Base-by-base conservation (phyloP, 2,113 vertebrate genomes). In the Lutjanus erythropterus region DNA sequence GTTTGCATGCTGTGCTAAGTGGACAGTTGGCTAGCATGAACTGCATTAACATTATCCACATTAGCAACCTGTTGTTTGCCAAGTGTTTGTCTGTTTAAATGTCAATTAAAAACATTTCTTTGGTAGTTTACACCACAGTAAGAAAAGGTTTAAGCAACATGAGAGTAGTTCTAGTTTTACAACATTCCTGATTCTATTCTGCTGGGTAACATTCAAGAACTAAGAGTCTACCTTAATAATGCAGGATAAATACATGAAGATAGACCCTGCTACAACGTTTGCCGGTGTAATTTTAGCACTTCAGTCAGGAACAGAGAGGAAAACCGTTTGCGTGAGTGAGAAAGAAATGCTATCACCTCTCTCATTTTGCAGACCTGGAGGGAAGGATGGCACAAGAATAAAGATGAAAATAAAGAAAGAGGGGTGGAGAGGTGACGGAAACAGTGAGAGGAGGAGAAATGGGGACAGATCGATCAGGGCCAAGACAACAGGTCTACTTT, bases 401-500 rank as follows among this genome's bases (percentile, higher is more conserved):
- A n/a, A 64, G 37, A 29, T 35, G 56, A 35, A 46, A 61, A 27
- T 37, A 47, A 41, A 46, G 42, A 68, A 33, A 21, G 74, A 73
- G 12, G 41, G 33, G 35, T 9, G 42, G 53, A 64, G 60, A 61
- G 66, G 44, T 73, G 65, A 72, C 44, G 52, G 37, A 66, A 86
- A 27, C 0, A 62, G 76, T 52, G 33, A 4, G 77, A 42, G 60
- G 80, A 71, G 81, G 35, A 61, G 52, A 75, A 65, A 77, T 2
- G 69, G 71, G 70, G 85, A 81, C 86, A 78, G 80, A 85, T 87
- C 72, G 70, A 91, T 92, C 39, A 31, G 64, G 59, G 78, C 84
- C 81, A 86, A 78, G 41, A 71, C 71, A 80, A 80, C 81, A 85
- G 81, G 90, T 88, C 84, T 76, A 52, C 85, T 81, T 50, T 84